phyloP scores from a whole-genome alignment of 2,888 invertebrate genomes.

The Podabrus alpinus region DNA sequence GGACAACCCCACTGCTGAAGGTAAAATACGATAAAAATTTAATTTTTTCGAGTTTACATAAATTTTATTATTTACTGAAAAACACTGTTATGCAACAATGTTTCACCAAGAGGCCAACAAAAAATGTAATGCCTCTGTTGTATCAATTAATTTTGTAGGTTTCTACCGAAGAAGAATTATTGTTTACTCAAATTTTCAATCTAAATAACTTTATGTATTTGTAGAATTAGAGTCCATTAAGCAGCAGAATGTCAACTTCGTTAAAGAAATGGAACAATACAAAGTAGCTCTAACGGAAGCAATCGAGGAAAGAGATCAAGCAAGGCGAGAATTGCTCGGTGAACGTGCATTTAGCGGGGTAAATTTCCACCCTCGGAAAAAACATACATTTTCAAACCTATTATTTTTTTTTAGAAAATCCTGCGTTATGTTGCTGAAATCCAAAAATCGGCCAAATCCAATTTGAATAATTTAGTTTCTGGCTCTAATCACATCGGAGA shows the following conservation, averaged over 20 bases:
- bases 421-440: background rate
- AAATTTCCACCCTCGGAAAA: background rate
- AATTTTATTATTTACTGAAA: background rate
- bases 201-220: background rate
- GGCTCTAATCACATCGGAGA: background rate
- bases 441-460: background rate
- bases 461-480: background rate
- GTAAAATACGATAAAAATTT: background rate
- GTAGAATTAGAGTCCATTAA: background rate
- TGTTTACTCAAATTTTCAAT: background rate
- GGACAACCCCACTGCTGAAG: background rate
- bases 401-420: background rate
- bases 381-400: background rate
- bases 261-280: background rate
- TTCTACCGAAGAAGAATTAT: background rate
- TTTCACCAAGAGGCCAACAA: background rate
- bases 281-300: background rate
- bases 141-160: background rate
- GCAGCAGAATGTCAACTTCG: background rate
- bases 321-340: background rate
- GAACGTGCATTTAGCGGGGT: background rate
- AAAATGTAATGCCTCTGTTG: background rate
- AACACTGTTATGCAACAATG: background rate
- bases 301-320: background rate
- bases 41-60: background rate